A percentile compares a stretch with the other conserved stretches of the same genome.
These are phyloP conservation scores for Magallana ariakensis DNA, from an alignment of 1,140 invertebrate species.

Conservation along the genomic window DNA sequence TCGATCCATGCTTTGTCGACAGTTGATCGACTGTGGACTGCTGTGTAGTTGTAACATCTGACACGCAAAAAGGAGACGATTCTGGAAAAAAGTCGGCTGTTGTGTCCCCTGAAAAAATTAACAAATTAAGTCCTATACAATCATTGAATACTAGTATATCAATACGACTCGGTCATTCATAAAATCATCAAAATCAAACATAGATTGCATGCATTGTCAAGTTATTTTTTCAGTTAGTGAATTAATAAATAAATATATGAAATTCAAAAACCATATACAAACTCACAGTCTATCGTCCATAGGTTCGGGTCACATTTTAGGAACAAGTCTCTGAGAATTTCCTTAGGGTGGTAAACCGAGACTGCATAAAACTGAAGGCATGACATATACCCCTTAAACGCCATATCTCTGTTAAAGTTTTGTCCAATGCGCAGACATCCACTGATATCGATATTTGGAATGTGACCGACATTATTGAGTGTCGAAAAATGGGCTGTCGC, in stretches of 20 bases:
- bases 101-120: neutral
- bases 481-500: neutral
- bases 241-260: too few species aligned
- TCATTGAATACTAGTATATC: too few species aligned
- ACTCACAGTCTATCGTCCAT: neutral
- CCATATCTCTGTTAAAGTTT: neutral
- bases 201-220: too few species aligned
- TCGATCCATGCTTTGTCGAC: neutral
- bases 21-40: neutral
- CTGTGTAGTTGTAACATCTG: neutral
- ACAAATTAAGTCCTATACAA: too few species aligned
- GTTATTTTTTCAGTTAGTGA: too few species aligned
- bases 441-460: neutral
- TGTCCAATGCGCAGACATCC: neutral
- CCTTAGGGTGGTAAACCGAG: neutral
- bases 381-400: neutral
- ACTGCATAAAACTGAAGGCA: slow-evolving; percentile 21
- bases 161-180: too few species aligned
- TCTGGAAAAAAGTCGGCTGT: neutral
- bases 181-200: too few species aligned
- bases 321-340: neutral
- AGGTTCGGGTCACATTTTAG: neutral
- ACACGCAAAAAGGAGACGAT: neutral
- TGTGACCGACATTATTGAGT: neutral
- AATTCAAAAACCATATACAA: neutral